Evolutionary conservation across 2,888 invertebrate species (phyloP).

Genomic region (Phorcus lineatus): DNA sequence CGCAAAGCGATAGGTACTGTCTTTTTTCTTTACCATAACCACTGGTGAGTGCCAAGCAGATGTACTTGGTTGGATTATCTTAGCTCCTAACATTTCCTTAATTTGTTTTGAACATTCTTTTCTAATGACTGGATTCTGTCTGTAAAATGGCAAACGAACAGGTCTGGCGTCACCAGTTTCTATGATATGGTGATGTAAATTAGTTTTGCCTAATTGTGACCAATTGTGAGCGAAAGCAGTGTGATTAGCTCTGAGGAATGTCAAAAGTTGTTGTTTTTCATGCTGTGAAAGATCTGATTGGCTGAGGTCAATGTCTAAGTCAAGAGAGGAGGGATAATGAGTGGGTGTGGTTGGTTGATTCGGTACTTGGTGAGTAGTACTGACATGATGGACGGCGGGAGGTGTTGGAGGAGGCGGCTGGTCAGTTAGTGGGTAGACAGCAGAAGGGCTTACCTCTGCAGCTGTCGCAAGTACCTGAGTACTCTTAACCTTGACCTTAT

Average conservation of each 20-base stretch:
- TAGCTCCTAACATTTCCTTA: not conserved
- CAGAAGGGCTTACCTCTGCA: not conserved
- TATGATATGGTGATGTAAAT: not conserved
- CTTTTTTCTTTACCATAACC: conserved; percentile 25
- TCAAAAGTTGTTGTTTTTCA: not conserved
- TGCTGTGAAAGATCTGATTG: not conserved
- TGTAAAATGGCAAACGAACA: not conserved
- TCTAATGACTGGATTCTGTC: not conserved
- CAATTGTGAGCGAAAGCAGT: conserved; percentile 22
- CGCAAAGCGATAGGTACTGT: conserved; percentile 27
- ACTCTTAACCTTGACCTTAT: no score
- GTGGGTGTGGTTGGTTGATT: not conserved
- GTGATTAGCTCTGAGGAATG: conserved; percentile 5
- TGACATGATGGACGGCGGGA: not conserved
- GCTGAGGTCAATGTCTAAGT: conserved; percentile 3
- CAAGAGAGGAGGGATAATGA: not conserved
- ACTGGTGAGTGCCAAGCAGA: conserved; percentile 27
- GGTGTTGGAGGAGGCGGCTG: not conserved
- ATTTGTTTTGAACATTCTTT: conserved; percentile 17
- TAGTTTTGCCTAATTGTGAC: not conserved
- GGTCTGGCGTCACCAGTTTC: not conserved
- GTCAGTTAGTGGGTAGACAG: not conserved
- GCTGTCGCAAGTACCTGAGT: not conserved
- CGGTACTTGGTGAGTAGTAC: no score
- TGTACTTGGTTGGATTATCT: not conserved